Base-by-base conservation (phyloP, 2,797 vertebrate species). In the Cryptoblepharus egeriae region DNA sequence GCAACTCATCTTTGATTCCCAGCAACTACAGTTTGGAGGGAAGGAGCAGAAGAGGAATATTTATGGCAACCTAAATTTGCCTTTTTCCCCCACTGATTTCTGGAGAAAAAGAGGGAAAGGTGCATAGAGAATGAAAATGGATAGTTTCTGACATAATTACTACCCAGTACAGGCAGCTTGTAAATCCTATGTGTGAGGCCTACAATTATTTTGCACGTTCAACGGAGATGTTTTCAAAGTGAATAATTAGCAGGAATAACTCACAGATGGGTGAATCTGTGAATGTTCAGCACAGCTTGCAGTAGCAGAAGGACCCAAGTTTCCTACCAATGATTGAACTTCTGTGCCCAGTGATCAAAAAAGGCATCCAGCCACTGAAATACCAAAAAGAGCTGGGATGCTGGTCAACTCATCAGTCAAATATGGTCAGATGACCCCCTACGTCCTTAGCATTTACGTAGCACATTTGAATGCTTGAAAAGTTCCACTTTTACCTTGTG, bases 331-430 rank as follows among this genome's bases (percentile, higher is more conserved):
- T 39, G 75, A 49, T 69, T 2, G 0, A 63, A 45, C 12, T 67
- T 18, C 6, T 49, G 37, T 45, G 37, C 22, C 55, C 28, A 30
- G 45, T 67, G 69, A 81, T 8, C 32, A 30, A 74, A 30, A 74
- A 58, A 5, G 71, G 39, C 69, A 2, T 3, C 1, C 42, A 52
- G 37, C 9, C 70, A 69, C 16, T 2, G 22, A 26, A 39, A 45
- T 0, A 0, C 4, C 1, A 5, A 35, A 24, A 0, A 71, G 42
- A 30, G 28, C 58, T 71, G 7, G n/a, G 18, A 26, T 37, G 32
- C 28, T 58, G n/a, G 26, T n/a, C 15, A 60, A n/a, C 16, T 37
- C 16, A 42, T 37, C 16, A 42, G 57, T 9, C 37, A 71, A 52
- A 63, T 37, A 63, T 22, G 13, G 2, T 18, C 42, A 80, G n/a